A percentile compares a stretch with the other conserved stretches of the same genome.
Conservation (phyloP, 30 jellyfish, hydroid and myxozoan genomes). For the Turritopsis rubra region DNA sequence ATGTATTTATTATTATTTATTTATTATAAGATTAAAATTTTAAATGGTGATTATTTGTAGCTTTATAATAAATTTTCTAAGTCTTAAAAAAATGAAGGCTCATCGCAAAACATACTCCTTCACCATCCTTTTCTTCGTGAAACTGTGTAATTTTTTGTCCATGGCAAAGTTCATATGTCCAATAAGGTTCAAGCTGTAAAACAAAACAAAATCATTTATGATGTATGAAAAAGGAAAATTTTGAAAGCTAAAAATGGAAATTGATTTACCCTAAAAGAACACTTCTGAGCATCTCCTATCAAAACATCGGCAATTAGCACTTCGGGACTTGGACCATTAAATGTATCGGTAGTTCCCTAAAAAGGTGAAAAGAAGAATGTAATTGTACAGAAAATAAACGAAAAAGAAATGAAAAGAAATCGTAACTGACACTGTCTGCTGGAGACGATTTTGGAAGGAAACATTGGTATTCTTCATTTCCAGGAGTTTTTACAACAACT, state of each 20-base stretch:
- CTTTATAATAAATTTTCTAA: neutral
- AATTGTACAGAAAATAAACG: neutral
- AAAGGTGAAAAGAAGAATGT: neutral
- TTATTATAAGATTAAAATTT: no score
- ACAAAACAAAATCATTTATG: neutral
- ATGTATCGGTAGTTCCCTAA: neutral
- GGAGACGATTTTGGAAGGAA: neutral
- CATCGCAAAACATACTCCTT: constrained; percentile 33
- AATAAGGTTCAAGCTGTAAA: constrained; percentile 80
- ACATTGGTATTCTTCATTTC: neutral
- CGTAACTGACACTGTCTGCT: neutral
- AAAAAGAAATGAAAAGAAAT: neutral
- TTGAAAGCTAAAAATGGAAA: neutral
- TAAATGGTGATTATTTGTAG: no score
- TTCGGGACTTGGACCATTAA: constrained; percentile 15
- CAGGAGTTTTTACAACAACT: neutral
- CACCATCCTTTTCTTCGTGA: constrained; percentile 78
- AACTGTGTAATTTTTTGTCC: constrained; percentile 73
- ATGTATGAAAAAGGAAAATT: neutral
- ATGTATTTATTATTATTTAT: no score
- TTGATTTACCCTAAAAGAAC: constrained; percentile 13
- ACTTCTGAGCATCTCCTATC: neutral
- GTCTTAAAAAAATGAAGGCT: neutral
- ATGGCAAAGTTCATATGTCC: constrained; percentile 95
- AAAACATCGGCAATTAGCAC: constrained; percentile 4